Percentiles rank a stretch among this genome's conserved stretches.
Conservation (phyloP, 1,140 invertebrate species). For the Panagrolaimus sp. region DNA sequence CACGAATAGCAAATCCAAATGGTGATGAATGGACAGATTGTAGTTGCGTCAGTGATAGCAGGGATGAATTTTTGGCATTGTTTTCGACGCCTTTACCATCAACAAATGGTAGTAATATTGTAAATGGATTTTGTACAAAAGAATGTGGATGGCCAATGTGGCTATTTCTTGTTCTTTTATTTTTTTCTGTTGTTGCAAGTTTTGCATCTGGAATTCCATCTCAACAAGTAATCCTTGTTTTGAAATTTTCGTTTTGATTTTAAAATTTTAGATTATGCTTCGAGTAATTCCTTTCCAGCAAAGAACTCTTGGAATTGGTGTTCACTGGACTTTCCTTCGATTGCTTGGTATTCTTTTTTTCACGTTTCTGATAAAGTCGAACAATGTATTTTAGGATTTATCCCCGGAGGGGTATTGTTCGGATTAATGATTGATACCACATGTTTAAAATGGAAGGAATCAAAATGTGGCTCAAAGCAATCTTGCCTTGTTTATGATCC, state of each 20-base stretch:
- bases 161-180: conserved; percentile 52
- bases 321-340: conserved; percentile 57
- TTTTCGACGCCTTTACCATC: conserved; percentile 22
- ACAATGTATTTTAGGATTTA: conserved; percentile 48
- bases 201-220: conserved; percentile 58
- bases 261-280: conserved; percentile 53
- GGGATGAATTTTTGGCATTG: conserved; percentile 42
- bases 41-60: conserved; percentile 13
- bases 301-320: conserved; percentile 55
- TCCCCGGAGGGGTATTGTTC: conserved; percentile 56
- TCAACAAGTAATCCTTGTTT: conserved; percentile 46
- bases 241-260: conserved; percentile 1
- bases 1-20: conserved; percentile 20
- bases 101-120: conserved; percentile 16
- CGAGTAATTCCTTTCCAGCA: conserved; percentile 58
- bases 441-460: conserved; percentile 56
- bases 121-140: conserved; percentile 45
- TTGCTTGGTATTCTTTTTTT: conserved; percentile 37
- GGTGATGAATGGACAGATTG: conserved; percentile 11
- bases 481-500: conserved; percentile 57
- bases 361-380: conserved; percentile 12
- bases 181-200: conserved; percentile 58
- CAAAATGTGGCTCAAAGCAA: conserved; percentile 48
- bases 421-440: conserved; percentile 58
- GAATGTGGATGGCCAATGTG: conserved; percentile 54